Evolutionary conservation across 1,140 invertebrate genomes (phyloP).

Genomic region (Nephila pilipes): DNA sequence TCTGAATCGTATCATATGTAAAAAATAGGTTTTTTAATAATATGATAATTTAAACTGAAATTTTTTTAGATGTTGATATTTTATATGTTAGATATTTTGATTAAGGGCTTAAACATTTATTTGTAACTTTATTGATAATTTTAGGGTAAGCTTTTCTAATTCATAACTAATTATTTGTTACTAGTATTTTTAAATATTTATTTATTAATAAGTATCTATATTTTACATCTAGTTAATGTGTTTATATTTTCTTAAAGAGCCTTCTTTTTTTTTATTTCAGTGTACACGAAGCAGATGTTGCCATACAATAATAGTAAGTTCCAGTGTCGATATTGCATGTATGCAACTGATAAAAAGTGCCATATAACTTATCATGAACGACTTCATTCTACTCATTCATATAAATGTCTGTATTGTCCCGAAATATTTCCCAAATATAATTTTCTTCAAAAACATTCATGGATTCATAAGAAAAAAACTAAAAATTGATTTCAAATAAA

Average conservation of each 20-base stretch:
- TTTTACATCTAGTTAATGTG: no score
- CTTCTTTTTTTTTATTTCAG: conserved; percentile 2
- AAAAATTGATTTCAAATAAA: conserved; percentile 38
- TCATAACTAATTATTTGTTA: background rate
- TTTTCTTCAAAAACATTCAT: conserved; percentile 58
- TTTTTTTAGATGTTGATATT: no score
- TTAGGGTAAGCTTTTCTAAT: background rate
- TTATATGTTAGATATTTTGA: no score
- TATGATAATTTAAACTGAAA: no score
- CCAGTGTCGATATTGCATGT: conserved; percentile 59
- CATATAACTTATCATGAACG: conserved; percentile 72
- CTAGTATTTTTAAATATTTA: background rate
- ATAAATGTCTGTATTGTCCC: conserved; percentile 67
- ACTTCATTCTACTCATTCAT: conserved; percentile 52
- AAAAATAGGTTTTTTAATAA: no score
- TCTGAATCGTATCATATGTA: no score
- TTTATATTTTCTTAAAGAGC: background rate
- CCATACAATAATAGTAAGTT: conserved; percentile 52
- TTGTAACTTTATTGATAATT: background rate
- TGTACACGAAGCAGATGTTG: background rate
- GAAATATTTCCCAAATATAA: conserved; percentile 71
- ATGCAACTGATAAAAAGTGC: conserved; percentile 70
- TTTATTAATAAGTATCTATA: background rate
- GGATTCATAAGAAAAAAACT: conserved; percentile 42
- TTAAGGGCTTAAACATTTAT: no score